These are phyloP conservation scores for Drosophila ananassae DNA, from an alignment of 1,140 invertebrate species.

Conservation along the genomic window DNA sequence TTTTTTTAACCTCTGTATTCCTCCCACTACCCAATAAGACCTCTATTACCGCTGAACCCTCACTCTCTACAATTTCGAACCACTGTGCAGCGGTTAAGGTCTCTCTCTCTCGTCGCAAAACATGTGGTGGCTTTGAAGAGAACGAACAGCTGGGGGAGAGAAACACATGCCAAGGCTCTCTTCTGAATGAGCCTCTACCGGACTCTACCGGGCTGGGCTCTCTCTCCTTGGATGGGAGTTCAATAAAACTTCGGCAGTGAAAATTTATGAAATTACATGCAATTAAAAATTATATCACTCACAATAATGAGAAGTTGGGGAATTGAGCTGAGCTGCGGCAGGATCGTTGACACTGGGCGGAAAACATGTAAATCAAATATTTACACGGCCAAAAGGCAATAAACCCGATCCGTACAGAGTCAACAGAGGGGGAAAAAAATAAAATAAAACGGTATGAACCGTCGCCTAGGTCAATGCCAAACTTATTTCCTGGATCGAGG, in stretches of 20 bases:
- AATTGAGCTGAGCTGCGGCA: slow-evolving; percentile 8
- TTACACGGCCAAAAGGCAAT: slow-evolving; percentile 55
- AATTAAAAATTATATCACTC: slow-evolving; percentile 79
- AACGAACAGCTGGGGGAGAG: slow-evolving; percentile 8
- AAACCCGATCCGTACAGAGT: slow-evolving; percentile 31
- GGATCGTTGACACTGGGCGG: slow-evolving; percentile 69
- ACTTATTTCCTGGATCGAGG: slow-evolving; percentile 45
- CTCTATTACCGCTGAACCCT: background rate
- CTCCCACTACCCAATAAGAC: background rate
- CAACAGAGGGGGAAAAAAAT: background rate
- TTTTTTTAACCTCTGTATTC: too few relatives aligned
- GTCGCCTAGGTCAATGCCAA: slow-evolving; percentile 59
- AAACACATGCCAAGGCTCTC: slow-evolving; percentile 63
- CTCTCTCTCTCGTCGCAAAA: slow-evolving; percentile 7
- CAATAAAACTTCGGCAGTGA: slow-evolving; percentile 69
- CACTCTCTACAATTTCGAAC: background rate
- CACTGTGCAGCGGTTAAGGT: slow-evolving; percentile 2
- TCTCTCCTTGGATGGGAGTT: slow-evolving; percentile 41
- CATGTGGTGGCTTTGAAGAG: slow-evolving; percentile 22
- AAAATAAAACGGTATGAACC: background rate
- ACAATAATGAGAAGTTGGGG: slow-evolving; percentile 43
- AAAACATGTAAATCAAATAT: slow-evolving; percentile 60
- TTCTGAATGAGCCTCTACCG: background rate
- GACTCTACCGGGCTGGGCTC: background rate
- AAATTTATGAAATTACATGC: slow-evolving; percentile 76